Evolutionary conservation across 1,140 invertebrate species (phyloP).

Genomic region (Araneus ventricosus): DNA sequence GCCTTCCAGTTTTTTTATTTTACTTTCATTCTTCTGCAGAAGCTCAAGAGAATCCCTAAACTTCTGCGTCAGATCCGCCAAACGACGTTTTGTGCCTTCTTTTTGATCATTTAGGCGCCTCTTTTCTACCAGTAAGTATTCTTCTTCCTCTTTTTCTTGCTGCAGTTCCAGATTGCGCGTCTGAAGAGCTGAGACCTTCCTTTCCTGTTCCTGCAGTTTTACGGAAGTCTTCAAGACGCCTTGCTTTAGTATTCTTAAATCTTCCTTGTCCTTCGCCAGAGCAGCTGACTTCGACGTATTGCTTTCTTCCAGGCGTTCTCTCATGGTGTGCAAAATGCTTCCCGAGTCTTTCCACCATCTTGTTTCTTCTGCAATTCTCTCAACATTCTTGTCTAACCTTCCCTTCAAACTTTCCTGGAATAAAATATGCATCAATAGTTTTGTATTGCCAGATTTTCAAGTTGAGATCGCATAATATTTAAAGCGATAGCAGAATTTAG

Average conservation of each 20-base stretch:
- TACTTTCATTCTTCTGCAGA: background rate
- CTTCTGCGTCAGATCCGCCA: background rate
- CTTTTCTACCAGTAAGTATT: background rate
- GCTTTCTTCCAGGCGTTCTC: background rate
- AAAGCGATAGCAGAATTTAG: too few relatives aligned
- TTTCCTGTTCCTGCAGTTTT: conserved; percentile 2
- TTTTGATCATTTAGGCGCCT: background rate
- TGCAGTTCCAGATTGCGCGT: background rate
- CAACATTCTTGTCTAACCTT: background rate
- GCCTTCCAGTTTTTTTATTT: background rate
- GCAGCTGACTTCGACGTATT: background rate
- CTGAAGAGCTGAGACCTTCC: background rate
- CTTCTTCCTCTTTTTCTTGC: background rate
- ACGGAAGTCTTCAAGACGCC: background rate
- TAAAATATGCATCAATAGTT: background rate
- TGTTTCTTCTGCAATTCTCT: conserved; percentile 25
- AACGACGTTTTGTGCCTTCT: background rate
- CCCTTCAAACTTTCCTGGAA: background rate
- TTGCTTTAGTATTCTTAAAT: background rate
- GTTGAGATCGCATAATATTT: too few relatives aligned
- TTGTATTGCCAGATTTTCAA: too few relatives aligned
- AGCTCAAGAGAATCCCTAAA: background rate
- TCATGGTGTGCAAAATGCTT: background rate
- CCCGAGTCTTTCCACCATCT: conserved; percentile 40
- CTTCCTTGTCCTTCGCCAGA: background rate